Base-by-base conservation (phyloP, 2,888 invertebrate genomes). In the Rhimphoctona megacephalus region DNA sequence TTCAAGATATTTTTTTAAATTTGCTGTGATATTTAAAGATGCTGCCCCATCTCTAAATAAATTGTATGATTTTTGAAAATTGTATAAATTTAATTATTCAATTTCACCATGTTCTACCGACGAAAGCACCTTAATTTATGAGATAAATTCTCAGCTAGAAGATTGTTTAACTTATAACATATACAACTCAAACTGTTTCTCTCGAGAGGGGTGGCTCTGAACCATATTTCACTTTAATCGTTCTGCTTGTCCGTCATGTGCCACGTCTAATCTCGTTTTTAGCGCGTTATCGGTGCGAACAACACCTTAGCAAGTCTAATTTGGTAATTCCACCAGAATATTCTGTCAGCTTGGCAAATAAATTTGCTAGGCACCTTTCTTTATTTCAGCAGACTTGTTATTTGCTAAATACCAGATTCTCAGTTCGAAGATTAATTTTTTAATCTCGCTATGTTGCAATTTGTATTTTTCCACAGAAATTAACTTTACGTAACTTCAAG, bases 281-380 rank as follows among this genome's bases (percentile, higher is more conserved):
- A 14, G 30, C 30, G 61, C 61, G 17, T 61, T 61, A 61, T 61
- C 61, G 61, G 30, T 61, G 30, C 17, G 17, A 61, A 61, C 30
- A 61, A 61, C 61, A 61, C 61, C 30, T 61, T 61, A 61, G 30
- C 61, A 61, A 61, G 61, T 61, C 61, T 61, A 61, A 30, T 61
- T 61, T 61, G 30, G 61, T 30, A 61, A 61, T 61, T 61, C 17
- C n/a, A 17, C 30, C 2, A 61, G 61, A 61, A 61, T 30, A 30
- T 61, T 61, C 30, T 17, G 30, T 30, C 61, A 30, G 30, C 30
- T 30, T 61, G 30, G 30, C 30, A 61, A 17, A 61, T 61, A 6
- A 17, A 30, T 6, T 61, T 30, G 22, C 25, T 25, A 57, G 57
- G 57, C 17, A 17, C 14, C 5, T 7, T 61, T 61, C 8, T 61